Evolutionary conservation across 1,140 invertebrate genomes (phyloP), one percentile per base, ranked within the genome.

Genomic region (Heliconius melpomene): DNA sequence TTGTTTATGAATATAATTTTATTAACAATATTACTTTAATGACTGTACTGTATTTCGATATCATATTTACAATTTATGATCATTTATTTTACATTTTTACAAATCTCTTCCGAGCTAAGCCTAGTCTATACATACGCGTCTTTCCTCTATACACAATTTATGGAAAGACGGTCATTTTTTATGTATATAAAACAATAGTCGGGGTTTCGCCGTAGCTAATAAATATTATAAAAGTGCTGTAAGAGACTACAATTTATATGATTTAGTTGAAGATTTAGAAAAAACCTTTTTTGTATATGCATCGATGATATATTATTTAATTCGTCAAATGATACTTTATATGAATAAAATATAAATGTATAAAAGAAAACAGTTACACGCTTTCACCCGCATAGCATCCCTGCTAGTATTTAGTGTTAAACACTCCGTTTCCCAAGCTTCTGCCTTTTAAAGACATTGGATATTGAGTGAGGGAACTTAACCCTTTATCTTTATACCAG

Each of bases 1-100:
- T 84, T 93, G 93, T 91, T 93, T 94, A 93, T 87, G 93, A 93
- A 94, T 94, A 94, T 94, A 94, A 90, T 93, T 94, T 94, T 94
- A 94, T 94, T 94, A 94, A 94, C 93, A 93, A 92, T 92, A 89
- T 93, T 92, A 93, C 87, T 91, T 93, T 93, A 93, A 91, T 93
- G 93, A 93, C 91, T 93, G 91, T 92, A 93, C 81, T 91, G 87
- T 91, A 91, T 77, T 66, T 77, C 91, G 91, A 77, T 77, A 77
- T 90, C 90, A 91, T 94, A 94, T 94, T 91, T 94, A 94, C 93
- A 94, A 92, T 90, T 91, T 83, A 85, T 84, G 82, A 85, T 87
- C 82, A 81, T 87, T 90, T 92, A 88, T 88, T 86, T 91, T 92
- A 93, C 91, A 93, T 93, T 93, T 93, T 90, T 93, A 92, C 90